Evolutionary conservation across 1,140 invertebrate species (phyloP).

Genomic region (Mesaphorura yosii): DNA sequence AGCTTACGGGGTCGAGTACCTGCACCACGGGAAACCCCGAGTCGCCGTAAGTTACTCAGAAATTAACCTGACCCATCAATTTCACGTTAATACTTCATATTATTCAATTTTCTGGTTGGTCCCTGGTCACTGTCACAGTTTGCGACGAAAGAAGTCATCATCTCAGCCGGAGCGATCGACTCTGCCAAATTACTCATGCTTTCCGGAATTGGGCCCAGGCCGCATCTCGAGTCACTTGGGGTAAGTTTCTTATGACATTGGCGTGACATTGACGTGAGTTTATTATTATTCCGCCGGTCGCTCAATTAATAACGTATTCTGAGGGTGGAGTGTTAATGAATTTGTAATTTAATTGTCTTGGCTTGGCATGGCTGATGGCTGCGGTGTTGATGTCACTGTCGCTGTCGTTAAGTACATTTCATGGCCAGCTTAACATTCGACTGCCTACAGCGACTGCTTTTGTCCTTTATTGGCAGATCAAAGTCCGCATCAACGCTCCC

Average conservation of each 20-base stretch:
- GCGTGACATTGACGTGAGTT: neutral
- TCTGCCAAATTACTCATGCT: conserved; percentile 27
- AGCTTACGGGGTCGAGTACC: conserved; percentile 30
- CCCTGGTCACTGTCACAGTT: conserved; percentile 10
- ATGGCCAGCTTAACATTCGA: neutral
- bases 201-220: conserved; percentile 25
- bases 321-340: neutral
- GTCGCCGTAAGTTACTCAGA: no score
- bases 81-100: no score
- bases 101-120: conserved; percentile 4
- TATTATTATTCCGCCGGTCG: no score
- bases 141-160: conserved; percentile 30
- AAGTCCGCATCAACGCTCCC: conserved; percentile 21
- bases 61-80: conserved; percentile 1
- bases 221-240: conserved; percentile 23
- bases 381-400: no score
- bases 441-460: neutral
- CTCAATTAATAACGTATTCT: no score
- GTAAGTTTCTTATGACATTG: conserved; percentile 6
- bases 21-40: conserved; percentile 19
- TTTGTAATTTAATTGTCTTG: no score
- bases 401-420: neutral
- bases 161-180: conserved; percentile 27
- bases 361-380: no score
- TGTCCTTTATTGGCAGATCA: conserved; percentile 14